These are phyloP conservation scores for Diloba caeruleocephala DNA, from an alignment of 2,888 invertebrate species.

Conservation along the genomic window DNA sequence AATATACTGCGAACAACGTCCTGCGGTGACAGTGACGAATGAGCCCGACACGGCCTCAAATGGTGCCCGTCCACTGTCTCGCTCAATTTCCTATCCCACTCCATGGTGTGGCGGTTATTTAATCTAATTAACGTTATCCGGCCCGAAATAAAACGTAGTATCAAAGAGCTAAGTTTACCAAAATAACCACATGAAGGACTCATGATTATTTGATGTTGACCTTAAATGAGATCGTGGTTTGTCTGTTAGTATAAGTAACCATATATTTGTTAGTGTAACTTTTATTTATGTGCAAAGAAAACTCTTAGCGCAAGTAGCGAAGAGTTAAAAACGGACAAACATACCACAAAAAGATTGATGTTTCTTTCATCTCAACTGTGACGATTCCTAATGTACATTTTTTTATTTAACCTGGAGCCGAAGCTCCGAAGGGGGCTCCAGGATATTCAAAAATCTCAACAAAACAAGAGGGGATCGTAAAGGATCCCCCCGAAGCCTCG, in stretches of 20 bases:
- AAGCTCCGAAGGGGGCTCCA: too few relatives aligned
- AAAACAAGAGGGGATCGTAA: too few relatives aligned
- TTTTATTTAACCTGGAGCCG: too few relatives aligned
- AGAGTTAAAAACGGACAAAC: too few relatives aligned
- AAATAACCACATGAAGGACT: constrained; percentile 53
- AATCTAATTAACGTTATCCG: constrained; percentile 58
- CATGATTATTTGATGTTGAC: constrained; percentile 42
- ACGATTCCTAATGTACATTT: too few relatives aligned
- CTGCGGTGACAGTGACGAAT: constrained; percentile 77
- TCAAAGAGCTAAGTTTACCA: constrained; percentile 52
- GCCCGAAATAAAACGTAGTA: constrained; percentile 53
- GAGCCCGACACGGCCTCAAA: constrained; percentile 60
- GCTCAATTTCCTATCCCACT: constrained; percentile 72
- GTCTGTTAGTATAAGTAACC: constrained; percentile 1
- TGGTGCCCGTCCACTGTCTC: constrained; percentile 59
- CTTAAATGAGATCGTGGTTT: constrained; percentile 35
- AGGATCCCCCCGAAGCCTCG: too few relatives aligned
- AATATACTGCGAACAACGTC: constrained; percentile 74
- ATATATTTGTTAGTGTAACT: background rate
- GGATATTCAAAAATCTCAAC: too few relatives aligned
- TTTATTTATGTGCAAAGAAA: constrained; percentile 8
- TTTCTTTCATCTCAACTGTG: too few relatives aligned
- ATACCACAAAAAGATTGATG: too few relatives aligned
- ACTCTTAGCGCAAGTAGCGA: too few relatives aligned
- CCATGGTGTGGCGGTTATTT: constrained; percentile 56